Percentiles rank a stretch among this genome's conserved stretches.
phyloP scores from a whole-genome alignment of 1,140 invertebrate species.

The Meloidogyne floridensis region DNA sequence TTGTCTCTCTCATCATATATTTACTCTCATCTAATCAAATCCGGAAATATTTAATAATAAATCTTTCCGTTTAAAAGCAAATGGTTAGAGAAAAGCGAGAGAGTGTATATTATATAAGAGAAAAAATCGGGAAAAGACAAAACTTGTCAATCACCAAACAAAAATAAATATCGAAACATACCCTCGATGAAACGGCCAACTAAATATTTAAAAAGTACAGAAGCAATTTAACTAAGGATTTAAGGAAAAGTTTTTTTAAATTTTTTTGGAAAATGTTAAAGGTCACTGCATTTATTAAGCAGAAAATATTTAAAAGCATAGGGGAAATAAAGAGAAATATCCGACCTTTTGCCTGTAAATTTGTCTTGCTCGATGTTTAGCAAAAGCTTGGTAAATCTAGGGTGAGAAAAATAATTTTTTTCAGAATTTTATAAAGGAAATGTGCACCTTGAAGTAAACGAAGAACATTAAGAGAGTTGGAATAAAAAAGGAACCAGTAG shows the following conservation, averaged over 20 bases:
- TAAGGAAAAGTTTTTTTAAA: background rate
- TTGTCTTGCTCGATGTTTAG: slow-evolving; percentile 64
- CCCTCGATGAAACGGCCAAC: background rate
- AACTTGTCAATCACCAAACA: too few species aligned
- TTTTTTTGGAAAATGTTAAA: background rate
- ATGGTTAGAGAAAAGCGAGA: too few species aligned
- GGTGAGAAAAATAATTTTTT: too few species aligned
- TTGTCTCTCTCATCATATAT: too few species aligned
- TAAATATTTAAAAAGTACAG: background rate
- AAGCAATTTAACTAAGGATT: background rate
- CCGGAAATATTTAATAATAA: too few species aligned
- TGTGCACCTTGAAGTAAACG: slow-evolving; percentile 63
- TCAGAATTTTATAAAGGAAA: too few species aligned
- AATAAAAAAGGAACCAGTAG: slow-evolving; percentile 66
- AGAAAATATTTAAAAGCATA: background rate
- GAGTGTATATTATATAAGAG: too few species aligned
- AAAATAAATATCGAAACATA: background rate
- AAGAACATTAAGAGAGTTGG: slow-evolving; percentile 65
- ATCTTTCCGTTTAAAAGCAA: too few species aligned
- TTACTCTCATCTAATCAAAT: too few species aligned
- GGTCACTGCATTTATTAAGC: background rate
- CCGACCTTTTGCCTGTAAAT: slow-evolving; percentile 65
- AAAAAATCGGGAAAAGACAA: too few species aligned
- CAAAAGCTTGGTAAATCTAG: slow-evolving; percentile 57
- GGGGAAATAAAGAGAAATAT: background rate